Evolutionary conservation across 1,140 invertebrate species (phyloP).

Genomic region (Brachionus manjavacas): DNA sequence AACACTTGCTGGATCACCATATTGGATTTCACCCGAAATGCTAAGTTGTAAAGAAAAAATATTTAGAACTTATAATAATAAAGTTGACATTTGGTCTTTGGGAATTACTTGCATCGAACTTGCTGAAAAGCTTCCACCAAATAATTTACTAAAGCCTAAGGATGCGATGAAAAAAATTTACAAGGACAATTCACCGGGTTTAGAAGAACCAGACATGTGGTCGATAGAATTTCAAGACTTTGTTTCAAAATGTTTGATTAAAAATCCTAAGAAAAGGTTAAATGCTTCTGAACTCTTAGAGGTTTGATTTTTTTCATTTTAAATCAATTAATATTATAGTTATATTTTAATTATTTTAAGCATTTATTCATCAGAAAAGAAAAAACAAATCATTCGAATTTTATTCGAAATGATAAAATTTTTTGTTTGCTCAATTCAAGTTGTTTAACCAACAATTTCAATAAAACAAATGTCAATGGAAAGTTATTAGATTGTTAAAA

Average conservation of each 20-base stretch:
- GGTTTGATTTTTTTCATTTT: not conserved
- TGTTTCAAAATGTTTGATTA: constrained; percentile 64
- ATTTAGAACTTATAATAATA: constrained; percentile 70
- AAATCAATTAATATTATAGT: not conserved
- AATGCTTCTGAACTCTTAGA: not conserved
- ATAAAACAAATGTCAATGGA: too few relatives aligned
- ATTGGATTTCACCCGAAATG: constrained; percentile 85
- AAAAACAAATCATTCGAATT: too few relatives aligned
- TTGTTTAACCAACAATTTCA: too few relatives aligned
- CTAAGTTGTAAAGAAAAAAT: constrained; percentile 60
- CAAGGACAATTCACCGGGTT: constrained; percentile 89
- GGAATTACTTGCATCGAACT: constrained; percentile 98
- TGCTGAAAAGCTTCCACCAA: constrained; percentile 93
- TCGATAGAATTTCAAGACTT: constrained; percentile 87
- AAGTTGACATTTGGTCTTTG: constrained; percentile 72
- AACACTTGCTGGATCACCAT: constrained; percentile 93
- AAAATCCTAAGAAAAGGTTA: not conserved
- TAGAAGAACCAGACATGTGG: constrained; percentile 58
- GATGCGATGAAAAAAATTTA: constrained; percentile 97
- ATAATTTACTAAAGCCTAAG: constrained; percentile 99
- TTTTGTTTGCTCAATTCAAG: too few relatives aligned
- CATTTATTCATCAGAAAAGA: not conserved
- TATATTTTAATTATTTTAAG: not conserved
- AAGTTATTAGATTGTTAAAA: too few relatives aligned
- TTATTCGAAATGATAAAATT: too few relatives aligned